These are phyloP conservation scores for Choristoneura fumiferana DNA, from an alignment of 1,140 invertebrate species.

Conservation along the genomic window DNA sequence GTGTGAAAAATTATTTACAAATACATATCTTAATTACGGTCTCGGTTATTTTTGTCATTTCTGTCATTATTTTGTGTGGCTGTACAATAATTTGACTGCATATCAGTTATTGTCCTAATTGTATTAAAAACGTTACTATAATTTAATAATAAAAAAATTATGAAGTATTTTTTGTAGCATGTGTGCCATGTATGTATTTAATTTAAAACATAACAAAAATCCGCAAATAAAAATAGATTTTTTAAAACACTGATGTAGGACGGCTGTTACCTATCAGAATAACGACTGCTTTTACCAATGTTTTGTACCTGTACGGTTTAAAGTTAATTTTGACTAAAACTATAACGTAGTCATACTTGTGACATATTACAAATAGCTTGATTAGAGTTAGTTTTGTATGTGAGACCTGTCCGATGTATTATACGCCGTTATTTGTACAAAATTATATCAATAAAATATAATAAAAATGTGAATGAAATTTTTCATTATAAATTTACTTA, in stretches of 20 bases:
- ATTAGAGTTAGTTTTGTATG: constrained; percentile 77
- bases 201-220: too few species aligned
- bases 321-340: constrained; percentile 18
- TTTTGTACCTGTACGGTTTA: constrained; percentile 12
- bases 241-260: too few species aligned
- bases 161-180: too few species aligned
- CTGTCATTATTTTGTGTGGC: constrained; percentile 17
- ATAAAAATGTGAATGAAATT: constrained; percentile 27
- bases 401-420: constrained; percentile 76
- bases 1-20: constrained; percentile 61
- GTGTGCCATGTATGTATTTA: too few species aligned
- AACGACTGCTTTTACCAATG: constrained; percentile 12
- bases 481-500: background rate
- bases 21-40: constrained; percentile 49
- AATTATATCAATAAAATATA: constrained; percentile 75
- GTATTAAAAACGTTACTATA: too few species aligned
- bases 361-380: constrained; percentile 63
- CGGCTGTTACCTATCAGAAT: background rate
- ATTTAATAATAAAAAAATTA: too few species aligned
- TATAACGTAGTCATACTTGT: constrained; percentile 39
- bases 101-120: background rate
- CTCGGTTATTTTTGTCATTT: constrained; percentile 34
- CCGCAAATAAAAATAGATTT: too few species aligned
- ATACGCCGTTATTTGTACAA: constrained; percentile 79
- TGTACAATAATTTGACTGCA: constrained; percentile 13